Evolutionary conservation across 2,797 vertebrate genomes (phyloP), one percentile per base, ranked within the genome.

Genomic region (Pangasius larnaudii): DNA sequence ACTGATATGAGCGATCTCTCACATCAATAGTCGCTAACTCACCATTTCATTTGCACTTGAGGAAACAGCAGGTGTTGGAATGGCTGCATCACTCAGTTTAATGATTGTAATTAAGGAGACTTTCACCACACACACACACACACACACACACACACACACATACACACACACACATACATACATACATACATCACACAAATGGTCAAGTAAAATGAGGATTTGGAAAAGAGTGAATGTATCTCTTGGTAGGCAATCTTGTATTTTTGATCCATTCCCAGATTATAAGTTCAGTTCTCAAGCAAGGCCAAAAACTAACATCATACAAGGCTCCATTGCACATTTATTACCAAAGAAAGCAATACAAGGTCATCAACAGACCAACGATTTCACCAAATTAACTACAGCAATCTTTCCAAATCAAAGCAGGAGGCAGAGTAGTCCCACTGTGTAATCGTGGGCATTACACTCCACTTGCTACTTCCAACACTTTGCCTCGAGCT

Each of bases 91-190:
- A 49, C 59, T 61, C 58, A 83, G 72, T 56, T 86, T 86, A 86
- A 90, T 88, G 63, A 74, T 5, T 74, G 27, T 58, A 86, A 88
- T 85, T 88, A 88, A 59, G 51, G 67, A 85, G 36, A 82, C n/a
- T 77, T 63, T 80, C 11, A 56, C 49, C 27, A 67, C 59, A 58
- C 85, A 85, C 63, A 72, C 84, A 86, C 24, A 19, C 69, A 63
- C 16, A 14, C n/a, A 79, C 72, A 72, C 63, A 80, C 18, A 75
- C 36, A 65, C 36, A n/a, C n/a, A n/a, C n/a, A n/a, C n/a, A n/a
- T n/a, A n/a, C n/a, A n/a, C n/a, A n/a, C n/a, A n/a, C n/a, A n/a
- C n/a, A n/a, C n/a, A n/a, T n/a, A n/a, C n/a, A n/a, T n/a, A n/a
- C n/a, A n/a, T n/a, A 67, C 78, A 85, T 51, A 72, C 84, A 53